Percentiles rank a stretch among this genome's conserved stretches.
phyloP scores from a whole-genome alignment of 2,797 vertebrate species.

The Sebastes cheni region DNA sequence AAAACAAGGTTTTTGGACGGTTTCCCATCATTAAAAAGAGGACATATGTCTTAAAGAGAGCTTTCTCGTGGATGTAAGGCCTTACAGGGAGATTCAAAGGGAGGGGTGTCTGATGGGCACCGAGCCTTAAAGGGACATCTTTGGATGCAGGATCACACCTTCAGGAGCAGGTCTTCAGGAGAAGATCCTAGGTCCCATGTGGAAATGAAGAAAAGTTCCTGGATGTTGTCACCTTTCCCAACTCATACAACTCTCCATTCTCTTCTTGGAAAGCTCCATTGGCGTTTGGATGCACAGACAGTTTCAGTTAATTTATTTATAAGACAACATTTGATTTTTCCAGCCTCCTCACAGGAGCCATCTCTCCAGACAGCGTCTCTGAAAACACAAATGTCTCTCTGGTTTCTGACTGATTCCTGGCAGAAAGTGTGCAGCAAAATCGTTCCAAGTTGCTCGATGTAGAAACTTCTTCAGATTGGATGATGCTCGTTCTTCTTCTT shows the following conservation, averaged over 20 bases:
- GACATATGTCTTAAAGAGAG: neutral
- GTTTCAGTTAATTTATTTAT: neutral
- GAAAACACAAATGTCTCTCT: neutral
- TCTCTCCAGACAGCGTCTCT: no score
- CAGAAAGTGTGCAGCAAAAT: neutral
- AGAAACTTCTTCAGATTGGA: neutral
- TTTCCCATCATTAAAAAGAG: neutral
- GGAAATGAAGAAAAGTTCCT: neutral
- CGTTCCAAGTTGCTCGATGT: neutral
- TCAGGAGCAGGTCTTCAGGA: neutral
- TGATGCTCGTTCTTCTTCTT: neutral
- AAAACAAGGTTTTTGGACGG: neutral
- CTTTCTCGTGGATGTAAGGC: neutral
- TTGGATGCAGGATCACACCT: neutral
- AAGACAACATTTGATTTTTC: no score
- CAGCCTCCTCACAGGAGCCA: no score
- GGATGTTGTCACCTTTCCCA: neutral
- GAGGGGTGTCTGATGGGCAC: neutral
- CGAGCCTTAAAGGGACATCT: neutral
- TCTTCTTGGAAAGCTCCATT: neutral
- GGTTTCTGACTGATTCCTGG: neutral
- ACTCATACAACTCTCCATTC: neutral
- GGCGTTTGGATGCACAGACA: neutral
- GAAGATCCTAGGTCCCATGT: neutral
- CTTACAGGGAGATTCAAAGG: neutral